A percentile compares a stretch with the other conserved stretches of the same genome.
phyloP scores from a whole-genome alignment of 2,113 vertebrate species.

The Hippocampus comes region DNA sequence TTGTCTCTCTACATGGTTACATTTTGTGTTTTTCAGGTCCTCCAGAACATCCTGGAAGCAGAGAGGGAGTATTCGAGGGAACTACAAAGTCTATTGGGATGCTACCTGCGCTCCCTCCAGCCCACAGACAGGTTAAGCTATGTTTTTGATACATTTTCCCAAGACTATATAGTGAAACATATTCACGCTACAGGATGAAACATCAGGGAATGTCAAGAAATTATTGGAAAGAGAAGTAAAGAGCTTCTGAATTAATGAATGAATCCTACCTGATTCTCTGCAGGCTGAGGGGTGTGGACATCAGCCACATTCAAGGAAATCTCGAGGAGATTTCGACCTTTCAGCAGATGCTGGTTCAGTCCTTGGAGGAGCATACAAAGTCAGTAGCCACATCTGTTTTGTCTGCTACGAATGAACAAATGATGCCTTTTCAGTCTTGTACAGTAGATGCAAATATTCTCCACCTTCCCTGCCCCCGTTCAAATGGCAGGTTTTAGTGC shows the following conservation, averaged over 20 bases:
- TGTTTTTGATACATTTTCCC: constrained; percentile 21
- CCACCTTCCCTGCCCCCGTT: no score
- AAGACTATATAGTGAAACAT: background rate
- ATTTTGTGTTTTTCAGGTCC: constrained; percentile 74
- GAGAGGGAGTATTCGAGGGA: constrained; percentile 93
- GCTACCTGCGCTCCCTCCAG: constrained; percentile 86
- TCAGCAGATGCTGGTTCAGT: constrained; percentile 92
- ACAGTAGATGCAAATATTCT: background rate
- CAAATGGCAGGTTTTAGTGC: no score
- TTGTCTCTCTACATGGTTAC: background rate
- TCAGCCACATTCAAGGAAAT: constrained; percentile 87
- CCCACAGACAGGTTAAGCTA: constrained; percentile 83
- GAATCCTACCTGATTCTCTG: constrained; percentile 4
- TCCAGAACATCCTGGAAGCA: constrained; percentile 96
- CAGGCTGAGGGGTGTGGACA: constrained; percentile 81
- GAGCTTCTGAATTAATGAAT: constrained; percentile 1
- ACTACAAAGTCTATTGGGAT: constrained; percentile 87
- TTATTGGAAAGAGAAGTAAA: background rate
- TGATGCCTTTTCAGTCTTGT: background rate
- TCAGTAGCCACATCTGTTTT: constrained; percentile 44
- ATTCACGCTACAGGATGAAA: background rate
- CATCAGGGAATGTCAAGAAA: background rate
- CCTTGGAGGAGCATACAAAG: constrained; percentile 94
- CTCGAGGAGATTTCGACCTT: constrained; percentile 95
- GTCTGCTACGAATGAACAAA: background rate